Conservation (phyloP, 1,140 invertebrate genomes). For the Leptinotarsa texana region DNA sequence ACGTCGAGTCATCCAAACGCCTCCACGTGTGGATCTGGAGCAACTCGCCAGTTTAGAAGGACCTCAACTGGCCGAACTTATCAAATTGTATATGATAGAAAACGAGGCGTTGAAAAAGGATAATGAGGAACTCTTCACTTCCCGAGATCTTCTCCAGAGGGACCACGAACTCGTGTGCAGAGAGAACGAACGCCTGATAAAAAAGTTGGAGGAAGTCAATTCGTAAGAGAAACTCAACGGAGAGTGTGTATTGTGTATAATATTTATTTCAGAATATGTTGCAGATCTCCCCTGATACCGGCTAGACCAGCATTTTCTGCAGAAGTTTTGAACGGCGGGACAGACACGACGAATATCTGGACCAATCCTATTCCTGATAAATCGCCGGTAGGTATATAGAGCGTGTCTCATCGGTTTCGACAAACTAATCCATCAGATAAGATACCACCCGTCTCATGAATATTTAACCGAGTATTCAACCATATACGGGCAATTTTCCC, state of each 20-base stretch:
- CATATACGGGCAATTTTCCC: too few relatives aligned
- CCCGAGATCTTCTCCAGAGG: slow-evolving; percentile 76
- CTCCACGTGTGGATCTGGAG: slow-evolving; percentile 69
- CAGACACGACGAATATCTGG: slow-evolving; percentile 66
- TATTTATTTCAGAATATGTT: slow-evolving; percentile 67
- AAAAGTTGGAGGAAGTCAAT: slow-evolving; percentile 86
- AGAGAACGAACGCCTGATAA: slow-evolving; percentile 86
- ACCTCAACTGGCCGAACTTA: slow-evolving; percentile 71
- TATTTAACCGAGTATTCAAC: too few relatives aligned
- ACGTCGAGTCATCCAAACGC: slow-evolving; percentile 51
- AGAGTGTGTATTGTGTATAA: not conserved
- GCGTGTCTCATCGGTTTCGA: too few relatives aligned
- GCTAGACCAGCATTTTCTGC: slow-evolving; percentile 72
- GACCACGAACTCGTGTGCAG: slow-evolving; percentile 89
- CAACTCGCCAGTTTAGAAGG: slow-evolving; percentile 73
- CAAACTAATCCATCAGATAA: too few relatives aligned
- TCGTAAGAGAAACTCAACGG: slow-evolving; percentile 62
- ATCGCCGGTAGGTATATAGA: slow-evolving; percentile 19
- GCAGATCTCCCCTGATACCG: slow-evolving; percentile 76
- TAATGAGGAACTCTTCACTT: slow-evolving; percentile 82
- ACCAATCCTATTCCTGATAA: slow-evolving; percentile 62
- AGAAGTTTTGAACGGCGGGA: slow-evolving; percentile 53
- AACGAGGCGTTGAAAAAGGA: slow-evolving; percentile 84
- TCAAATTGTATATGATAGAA: slow-evolving; percentile 79
- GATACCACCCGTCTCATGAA: too few relatives aligned